phyloP scores from a whole-genome alignment of 2,797 vertebrate species.

The Sus cebifrons region DNA sequence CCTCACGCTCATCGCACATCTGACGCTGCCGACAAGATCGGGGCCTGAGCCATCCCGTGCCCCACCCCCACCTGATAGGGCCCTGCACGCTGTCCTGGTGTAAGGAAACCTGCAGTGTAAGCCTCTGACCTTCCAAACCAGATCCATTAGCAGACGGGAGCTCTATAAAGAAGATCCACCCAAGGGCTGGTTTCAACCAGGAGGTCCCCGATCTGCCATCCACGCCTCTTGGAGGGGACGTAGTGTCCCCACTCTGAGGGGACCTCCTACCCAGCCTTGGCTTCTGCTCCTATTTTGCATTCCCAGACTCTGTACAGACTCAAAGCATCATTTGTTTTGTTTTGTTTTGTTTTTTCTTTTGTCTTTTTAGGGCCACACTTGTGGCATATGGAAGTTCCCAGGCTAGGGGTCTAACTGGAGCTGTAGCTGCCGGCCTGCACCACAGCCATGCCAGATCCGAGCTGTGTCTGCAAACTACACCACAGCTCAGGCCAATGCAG shows the following conservation, averaged over 20 bases:
- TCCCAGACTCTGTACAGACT: background rate
- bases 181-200: constrained; percentile 4
- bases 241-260: background rate
- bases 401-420: no score
- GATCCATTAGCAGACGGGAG: background rate
- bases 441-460: no score
- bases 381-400: no score
- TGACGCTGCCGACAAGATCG: background rate
- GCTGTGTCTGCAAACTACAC: no score
- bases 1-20: background rate
- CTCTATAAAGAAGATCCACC: background rate
- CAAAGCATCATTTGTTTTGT: background rate
- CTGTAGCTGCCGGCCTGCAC: no score
- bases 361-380: no score
- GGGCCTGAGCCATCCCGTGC: background rate
- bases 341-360: background rate
- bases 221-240: background rate
- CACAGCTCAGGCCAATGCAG: no score
- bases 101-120: constrained; percentile 22
- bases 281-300: background rate
- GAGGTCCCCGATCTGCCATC: background rate
- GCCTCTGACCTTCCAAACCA: background rate
- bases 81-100: background rate
- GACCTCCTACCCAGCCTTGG: background rate
- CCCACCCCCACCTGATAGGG: background rate